These are phyloP conservation scores for Limnephilus auricula DNA, from an alignment of 2,888 invertebrate species.

Conservation along the genomic window DNA sequence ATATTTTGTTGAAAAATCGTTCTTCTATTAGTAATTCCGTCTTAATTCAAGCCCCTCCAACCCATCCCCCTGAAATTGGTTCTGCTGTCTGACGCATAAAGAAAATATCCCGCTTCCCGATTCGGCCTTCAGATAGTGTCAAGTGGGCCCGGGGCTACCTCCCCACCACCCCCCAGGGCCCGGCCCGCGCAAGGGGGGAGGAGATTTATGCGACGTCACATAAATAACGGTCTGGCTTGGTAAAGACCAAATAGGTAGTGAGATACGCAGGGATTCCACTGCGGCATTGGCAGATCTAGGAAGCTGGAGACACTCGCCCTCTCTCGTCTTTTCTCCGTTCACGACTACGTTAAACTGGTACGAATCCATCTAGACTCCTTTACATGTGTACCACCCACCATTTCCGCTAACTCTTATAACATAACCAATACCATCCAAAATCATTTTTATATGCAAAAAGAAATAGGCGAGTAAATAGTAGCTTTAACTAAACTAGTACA, in stretches of 20 bases:
- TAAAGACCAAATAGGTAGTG: slow-evolving; percentile 65
- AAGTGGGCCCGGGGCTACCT: slow-evolving; percentile 53
- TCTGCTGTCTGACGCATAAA: slow-evolving; percentile 65
- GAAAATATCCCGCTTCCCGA: slow-evolving; percentile 66
- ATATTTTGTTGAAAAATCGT: not conserved
- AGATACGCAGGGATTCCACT: slow-evolving; percentile 49
- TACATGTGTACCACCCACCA: not conserved
- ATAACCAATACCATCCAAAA: not conserved
- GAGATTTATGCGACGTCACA: slow-evolving; percentile 67
- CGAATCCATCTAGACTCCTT: not conserved
- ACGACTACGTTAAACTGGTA: not conserved
- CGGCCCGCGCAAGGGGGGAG: slow-evolving; percentile 29
- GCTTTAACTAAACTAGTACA: not conserved
- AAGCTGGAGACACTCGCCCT: slow-evolving; percentile 10
- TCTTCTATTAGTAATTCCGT: slow-evolving; percentile 20
- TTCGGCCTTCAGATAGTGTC: slow-evolving; percentile 67
- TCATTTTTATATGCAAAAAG: not conserved
- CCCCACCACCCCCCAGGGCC: slow-evolving; percentile 36
- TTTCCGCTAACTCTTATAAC: not conserved
- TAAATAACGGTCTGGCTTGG: slow-evolving; percentile 65
- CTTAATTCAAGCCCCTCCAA: slow-evolving; percentile 37
- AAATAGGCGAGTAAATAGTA: not conserved
- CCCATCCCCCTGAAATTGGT: slow-evolving; percentile 32
- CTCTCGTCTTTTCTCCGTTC: slow-evolving; percentile 10
- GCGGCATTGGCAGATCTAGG: slow-evolving; percentile 40